Evolutionary conservation across 2,113 vertebrate species (phyloP).

Genomic region (Nibea albiflora): DNA sequence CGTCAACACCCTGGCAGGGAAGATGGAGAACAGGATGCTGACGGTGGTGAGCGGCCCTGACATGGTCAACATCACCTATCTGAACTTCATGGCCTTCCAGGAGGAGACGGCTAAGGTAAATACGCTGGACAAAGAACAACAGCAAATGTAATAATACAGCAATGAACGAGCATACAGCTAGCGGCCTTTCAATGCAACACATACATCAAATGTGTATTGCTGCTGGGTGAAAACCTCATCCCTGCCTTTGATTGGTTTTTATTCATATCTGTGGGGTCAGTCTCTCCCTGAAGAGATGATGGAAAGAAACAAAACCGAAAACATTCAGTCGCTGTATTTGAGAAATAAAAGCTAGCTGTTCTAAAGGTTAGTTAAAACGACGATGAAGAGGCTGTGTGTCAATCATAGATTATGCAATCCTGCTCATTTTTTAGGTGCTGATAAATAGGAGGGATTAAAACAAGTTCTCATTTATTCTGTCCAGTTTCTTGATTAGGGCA

Average conservation of each 20-base stretch:
- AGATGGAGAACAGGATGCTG: slow-evolving; percentile 93
- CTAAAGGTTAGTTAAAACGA: slow-evolving; percentile 14
- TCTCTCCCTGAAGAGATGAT: background rate
- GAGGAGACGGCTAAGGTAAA: slow-evolving; percentile 96
- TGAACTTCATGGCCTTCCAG: slow-evolving; percentile 96
- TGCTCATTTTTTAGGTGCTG: background rate
- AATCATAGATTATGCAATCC: too few species aligned
- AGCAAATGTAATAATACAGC: background rate
- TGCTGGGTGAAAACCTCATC: background rate
- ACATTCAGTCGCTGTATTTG: background rate
- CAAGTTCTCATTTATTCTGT: background rate
- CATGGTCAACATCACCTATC: slow-evolving; percentile 94
- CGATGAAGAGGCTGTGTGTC: background rate
- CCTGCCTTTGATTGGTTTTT: background rate
- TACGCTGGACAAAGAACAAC: background rate
- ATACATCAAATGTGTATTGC: background rate
- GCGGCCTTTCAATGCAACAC: background rate
- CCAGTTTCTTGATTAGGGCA: background rate
- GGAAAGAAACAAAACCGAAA: background rate
- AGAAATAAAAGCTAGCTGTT: background rate
- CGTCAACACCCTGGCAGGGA: slow-evolving; percentile 87
- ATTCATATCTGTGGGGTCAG: background rate
- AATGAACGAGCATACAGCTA: too few species aligned
- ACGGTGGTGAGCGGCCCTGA: slow-evolving; percentile 95
- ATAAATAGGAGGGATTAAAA: background rate